phyloP scores from a whole-genome alignment of 2,888 invertebrate species.

The Orchesellides sinensis region DNA sequence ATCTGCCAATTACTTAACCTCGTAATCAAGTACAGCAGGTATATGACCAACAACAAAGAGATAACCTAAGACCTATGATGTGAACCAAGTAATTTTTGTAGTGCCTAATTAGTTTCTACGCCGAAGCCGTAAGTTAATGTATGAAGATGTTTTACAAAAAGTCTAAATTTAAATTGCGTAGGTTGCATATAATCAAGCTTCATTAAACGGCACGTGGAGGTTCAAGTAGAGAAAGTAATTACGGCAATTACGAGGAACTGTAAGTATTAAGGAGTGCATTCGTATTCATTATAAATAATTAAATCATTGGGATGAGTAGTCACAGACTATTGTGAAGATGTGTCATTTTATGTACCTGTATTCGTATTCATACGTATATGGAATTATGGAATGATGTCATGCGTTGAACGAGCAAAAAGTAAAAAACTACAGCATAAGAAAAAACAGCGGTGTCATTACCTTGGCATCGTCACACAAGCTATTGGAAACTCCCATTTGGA shows the following conservation, averaged over 20 bases:
- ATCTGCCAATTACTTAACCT: too few species aligned
- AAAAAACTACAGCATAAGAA: too few species aligned
- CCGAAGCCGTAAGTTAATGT: too few species aligned
- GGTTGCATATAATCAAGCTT: neutral
- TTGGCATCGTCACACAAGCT: slow-evolving; percentile 83
- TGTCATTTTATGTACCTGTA: neutral
- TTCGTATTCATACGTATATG: too few species aligned
- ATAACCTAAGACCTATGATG: neutral
- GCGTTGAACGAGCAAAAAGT: neutral
- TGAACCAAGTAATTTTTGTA: too few species aligned
- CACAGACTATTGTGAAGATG: too few species aligned
- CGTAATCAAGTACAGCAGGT: neutral
- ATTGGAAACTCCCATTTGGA: slow-evolving; percentile 80
- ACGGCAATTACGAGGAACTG: neutral
- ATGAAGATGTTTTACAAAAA: too few species aligned
- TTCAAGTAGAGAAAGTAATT: neutral
- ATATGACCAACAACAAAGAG: too few species aligned
- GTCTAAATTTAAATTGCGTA: too few species aligned
- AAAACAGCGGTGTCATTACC: slow-evolving; percentile 79
- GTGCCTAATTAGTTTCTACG: too few species aligned
- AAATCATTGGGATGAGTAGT: too few species aligned
- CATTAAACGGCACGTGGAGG: slow-evolving; percentile 28
- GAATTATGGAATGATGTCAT: neutral
- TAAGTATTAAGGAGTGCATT: neutral
- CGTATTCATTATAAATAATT: neutral